A percentile compares a stretch with the other conserved stretches of the same genome.
These are phyloP conservation scores for Morpho deidamia DNA, from an alignment of 2,888 invertebrate species.

Conservation along the genomic window DNA sequence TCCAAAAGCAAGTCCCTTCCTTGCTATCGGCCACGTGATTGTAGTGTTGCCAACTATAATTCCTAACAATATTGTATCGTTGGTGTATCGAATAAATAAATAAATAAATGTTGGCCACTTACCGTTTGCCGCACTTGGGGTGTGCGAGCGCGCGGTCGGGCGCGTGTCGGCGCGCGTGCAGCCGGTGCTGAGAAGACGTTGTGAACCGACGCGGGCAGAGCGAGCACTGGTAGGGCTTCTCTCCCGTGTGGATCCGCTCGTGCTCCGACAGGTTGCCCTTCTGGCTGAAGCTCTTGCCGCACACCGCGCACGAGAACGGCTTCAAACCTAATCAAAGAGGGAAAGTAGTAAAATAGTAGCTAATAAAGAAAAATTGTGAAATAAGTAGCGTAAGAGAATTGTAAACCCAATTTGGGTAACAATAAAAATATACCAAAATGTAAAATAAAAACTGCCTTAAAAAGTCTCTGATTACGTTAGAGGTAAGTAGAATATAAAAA, in stretches of 20 bases:
- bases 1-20: too few relatives aligned
- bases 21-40: too few relatives aligned
- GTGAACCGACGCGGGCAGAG: constrained; percentile 84
- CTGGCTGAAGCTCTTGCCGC: constrained; percentile 86
- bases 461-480: too few relatives aligned
- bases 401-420: too few relatives aligned
- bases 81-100: background rate
- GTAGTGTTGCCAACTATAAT: too few relatives aligned
- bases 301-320: constrained; percentile 82
- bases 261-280: constrained; percentile 88
- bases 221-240: constrained; percentile 85
- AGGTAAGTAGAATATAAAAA: too few relatives aligned
- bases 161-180: constrained; percentile 78
- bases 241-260: constrained; percentile 86
- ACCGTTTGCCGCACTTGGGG: constrained; percentile 38
- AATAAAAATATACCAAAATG: too few relatives aligned
- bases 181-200: constrained; percentile 84
- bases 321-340: constrained; percentile 65
- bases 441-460: too few relatives aligned
- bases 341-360: too few relatives aligned
- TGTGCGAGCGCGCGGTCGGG: constrained; percentile 63
- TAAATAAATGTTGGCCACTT: background rate
- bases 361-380: too few relatives aligned
- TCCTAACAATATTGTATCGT: too few relatives aligned
- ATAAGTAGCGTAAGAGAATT: too few relatives aligned